Evolutionary conservation across 23 tunicate genomes (phyloP).

Genomic region (Halocynthia aurantium): DNA sequence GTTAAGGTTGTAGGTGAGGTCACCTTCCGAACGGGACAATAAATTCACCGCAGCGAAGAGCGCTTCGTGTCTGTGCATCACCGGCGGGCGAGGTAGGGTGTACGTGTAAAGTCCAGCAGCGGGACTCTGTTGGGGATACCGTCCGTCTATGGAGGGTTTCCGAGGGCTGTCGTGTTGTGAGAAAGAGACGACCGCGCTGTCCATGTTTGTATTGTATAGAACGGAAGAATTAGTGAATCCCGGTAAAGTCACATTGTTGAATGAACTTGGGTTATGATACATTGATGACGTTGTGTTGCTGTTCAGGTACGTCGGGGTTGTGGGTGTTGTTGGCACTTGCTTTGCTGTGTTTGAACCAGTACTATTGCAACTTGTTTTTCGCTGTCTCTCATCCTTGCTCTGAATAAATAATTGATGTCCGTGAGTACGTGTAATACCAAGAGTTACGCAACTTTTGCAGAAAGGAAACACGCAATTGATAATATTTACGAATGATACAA

Average conservation of each 20-base stretch:
- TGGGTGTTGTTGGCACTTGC: slow-evolving; percentile 9
- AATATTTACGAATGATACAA: too few species aligned
- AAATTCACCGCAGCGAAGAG: slow-evolving; percentile 18
- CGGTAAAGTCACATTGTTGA: slow-evolving; percentile 6
- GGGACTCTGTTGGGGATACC: not conserved
- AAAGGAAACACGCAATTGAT: too few species aligned
- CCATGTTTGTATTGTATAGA: slow-evolving; percentile 8
- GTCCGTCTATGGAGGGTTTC: too few species aligned
- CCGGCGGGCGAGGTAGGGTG: slow-evolving; percentile 1
- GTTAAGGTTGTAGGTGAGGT: not conserved
- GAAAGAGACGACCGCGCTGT: slow-evolving; percentile 2
- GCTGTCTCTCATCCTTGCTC: slow-evolving; percentile 27
- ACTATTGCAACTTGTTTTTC: slow-evolving; percentile 25
- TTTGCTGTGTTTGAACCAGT: slow-evolving; percentile 16
- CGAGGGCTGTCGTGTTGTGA: not conserved
- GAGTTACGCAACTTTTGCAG: too few species aligned
- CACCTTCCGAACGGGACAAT: slow-evolving; percentile 14
- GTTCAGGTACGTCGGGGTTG: slow-evolving; percentile 8
- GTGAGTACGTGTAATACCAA: too few species aligned
- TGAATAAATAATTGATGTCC: not conserved
- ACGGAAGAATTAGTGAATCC: slow-evolving; percentile 13
- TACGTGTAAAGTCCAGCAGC: slow-evolving; percentile 11
- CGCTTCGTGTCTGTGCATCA: slow-evolving; percentile 8
- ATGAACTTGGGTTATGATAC: slow-evolving; percentile 15
- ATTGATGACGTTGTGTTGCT: slow-evolving; percentile 4